Evolutionary conservation across 2,113 vertebrate species (phyloP).

Genomic region (Naja naja): DNA sequence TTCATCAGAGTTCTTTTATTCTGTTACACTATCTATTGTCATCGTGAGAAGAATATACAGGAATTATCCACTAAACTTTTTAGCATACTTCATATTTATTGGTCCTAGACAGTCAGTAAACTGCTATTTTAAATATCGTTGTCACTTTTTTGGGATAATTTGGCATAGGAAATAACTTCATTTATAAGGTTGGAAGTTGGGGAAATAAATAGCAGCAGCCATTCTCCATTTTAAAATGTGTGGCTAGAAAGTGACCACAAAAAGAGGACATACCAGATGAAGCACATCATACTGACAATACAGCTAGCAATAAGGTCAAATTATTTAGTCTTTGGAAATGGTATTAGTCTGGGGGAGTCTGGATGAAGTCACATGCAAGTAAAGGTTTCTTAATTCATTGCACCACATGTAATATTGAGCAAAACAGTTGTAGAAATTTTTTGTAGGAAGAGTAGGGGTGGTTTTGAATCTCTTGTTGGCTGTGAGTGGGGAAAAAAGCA

Average conservation of each 20-base stretch:
- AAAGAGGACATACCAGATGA: background rate
- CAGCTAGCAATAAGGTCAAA: slow-evolving; percentile 29
- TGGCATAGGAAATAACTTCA: background rate
- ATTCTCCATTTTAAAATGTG: background rate
- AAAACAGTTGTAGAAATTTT: background rate
- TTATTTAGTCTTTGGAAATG: slow-evolving; percentile 17
- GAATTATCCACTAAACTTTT: background rate
- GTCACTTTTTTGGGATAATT: background rate
- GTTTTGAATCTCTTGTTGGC: background rate
- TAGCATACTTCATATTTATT: background rate
- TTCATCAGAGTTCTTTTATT: slow-evolving; percentile 24
- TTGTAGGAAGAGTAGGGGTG: background rate
- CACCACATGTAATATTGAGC: background rate
- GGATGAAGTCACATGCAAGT: slow-evolving; percentile 10
- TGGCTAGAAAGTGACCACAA: background rate
- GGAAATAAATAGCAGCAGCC: background rate
- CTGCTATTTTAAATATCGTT: slow-evolving; percentile 11
- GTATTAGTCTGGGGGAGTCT: slow-evolving; percentile 23
- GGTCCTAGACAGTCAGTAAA: background rate
- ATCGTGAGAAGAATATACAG: background rate
- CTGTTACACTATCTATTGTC: background rate
- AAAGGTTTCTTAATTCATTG: background rate
- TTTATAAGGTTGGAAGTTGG: background rate
- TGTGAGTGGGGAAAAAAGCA: background rate
- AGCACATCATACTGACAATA: background rate